A percentile compares a stretch with the other conserved stretches of the same genome.
These are phyloP conservation scores for Lutraria lutraria DNA, from an alignment of 2,888 invertebrate genomes.

Conservation along the genomic window DNA sequence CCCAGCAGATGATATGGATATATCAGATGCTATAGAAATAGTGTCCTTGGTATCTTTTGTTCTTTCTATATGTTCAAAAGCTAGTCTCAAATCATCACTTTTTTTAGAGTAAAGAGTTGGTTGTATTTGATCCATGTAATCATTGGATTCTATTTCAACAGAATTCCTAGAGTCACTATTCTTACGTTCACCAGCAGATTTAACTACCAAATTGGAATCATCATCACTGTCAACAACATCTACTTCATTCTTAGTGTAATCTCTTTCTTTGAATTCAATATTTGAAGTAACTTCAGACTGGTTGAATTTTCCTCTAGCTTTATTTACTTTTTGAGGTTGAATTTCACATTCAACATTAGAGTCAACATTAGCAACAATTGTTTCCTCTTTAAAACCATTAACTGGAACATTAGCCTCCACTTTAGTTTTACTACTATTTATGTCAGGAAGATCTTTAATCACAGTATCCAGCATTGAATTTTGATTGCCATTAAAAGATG, in stretches of 20 bases:
- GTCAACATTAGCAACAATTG: constrained; percentile 42
- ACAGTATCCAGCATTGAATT: constrained; percentile 59
- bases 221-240: constrained; percentile 58
- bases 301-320: constrained; percentile 49
- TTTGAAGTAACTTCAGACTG: constrained; percentile 13
- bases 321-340: constrained; percentile 50
- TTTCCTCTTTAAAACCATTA: constrained; percentile 39
- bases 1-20: constrained; percentile 74
- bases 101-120: constrained; percentile 49
- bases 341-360: constrained; percentile 62
- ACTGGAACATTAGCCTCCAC: constrained; percentile 36
- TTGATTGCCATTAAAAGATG: constrained; percentile 42
- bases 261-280: constrained; percentile 55
- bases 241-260: neutral
- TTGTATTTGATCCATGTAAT: constrained; percentile 52
- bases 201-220: constrained; percentile 37
- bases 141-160: constrained; percentile 47
- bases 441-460: constrained; percentile 56
- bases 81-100: constrained; percentile 50
- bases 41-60: constrained; percentile 64
- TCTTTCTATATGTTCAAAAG: constrained; percentile 59
- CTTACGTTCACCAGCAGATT: neutral
- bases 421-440: constrained; percentile 42
- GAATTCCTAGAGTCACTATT: neutral
- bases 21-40: constrained; percentile 72